phyloP scores from a whole-genome alignment of 2,797 vertebrate species.

The Sciurus vulgaris region DNA sequence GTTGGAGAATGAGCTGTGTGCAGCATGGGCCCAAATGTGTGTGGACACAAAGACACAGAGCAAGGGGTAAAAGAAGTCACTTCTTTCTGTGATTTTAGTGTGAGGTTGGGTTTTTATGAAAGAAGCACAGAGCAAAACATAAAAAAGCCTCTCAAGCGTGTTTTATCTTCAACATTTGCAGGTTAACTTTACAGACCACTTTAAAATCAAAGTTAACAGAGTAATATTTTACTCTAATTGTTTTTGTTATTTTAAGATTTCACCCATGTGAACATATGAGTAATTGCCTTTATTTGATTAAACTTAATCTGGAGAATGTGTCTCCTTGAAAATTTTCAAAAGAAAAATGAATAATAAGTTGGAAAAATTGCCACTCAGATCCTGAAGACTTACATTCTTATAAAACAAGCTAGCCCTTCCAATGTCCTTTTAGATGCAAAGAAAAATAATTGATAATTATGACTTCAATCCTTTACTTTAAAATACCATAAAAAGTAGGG shows the following conservation, averaged over 20 bases:
- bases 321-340: slow-evolving; percentile 43
- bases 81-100: background rate
- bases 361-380: background rate
- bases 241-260: slow-evolving; percentile 44
- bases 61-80: background rate
- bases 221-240: background rate
- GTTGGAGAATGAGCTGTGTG: background rate
- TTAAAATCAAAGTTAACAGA: slow-evolving; percentile 19
- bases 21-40: background rate
- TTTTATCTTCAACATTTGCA: background rate
- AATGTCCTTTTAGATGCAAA: background rate
- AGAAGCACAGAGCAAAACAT: background rate
- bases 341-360: slow-evolving; percentile 50
- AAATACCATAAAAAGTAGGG: background rate
- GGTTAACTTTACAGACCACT: slow-evolving; percentile 14
- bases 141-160: background rate
- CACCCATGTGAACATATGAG: background rate
- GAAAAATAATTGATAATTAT: background rate
- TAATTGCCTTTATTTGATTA: slow-evolving; percentile 19
- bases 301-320: background rate
- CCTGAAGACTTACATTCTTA: background rate
- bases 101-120: background rate
- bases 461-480: slow-evolving; percentile 26
- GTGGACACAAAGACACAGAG: background rate
- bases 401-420: background rate